Evolutionary conservation across 2,797 vertebrate species (phyloP).

Genomic region (Centroberyx gerrardi): DNA sequence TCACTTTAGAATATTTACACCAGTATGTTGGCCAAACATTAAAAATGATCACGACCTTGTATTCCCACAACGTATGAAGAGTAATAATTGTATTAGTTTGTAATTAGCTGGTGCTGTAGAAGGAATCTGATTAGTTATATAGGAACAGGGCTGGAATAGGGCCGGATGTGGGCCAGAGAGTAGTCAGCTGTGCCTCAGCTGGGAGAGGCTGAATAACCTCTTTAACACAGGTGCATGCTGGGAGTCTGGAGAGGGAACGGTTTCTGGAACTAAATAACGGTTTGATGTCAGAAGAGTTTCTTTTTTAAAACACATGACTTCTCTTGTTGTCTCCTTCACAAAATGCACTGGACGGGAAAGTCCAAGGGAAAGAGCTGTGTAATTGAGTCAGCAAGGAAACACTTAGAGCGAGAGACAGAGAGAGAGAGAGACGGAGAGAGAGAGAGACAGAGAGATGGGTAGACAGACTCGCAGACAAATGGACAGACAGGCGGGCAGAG

Average conservation of each 20-base stretch:
- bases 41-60: conserved; percentile 62
- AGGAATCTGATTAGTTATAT: conserved; percentile 71
- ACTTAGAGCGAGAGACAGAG: conserved; percentile 3
- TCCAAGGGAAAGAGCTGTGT: conserved; percentile 4
- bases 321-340: conserved; percentile 18
- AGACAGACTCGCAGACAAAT: conserved; percentile 1
- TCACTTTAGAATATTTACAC: conserved; percentile 26
- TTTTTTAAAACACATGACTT: conserved; percentile 42
- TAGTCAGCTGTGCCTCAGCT: conserved; percentile 85
- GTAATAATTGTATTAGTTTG: conserved; percentile 81
- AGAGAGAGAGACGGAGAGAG: background rate
- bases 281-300: conserved; percentile 46
- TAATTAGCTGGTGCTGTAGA: conserved; percentile 83
- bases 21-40: background rate
- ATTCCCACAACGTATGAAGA: conserved; percentile 62
- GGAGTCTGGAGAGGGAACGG: conserved; percentile 63
- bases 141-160: conserved; percentile 53
- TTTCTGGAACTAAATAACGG: conserved; percentile 60
- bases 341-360: conserved; percentile 21
- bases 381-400: background rate
- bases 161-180: conserved; percentile 79
- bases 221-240: conserved; percentile 80
- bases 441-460: background rate
- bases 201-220: conserved; percentile 76
- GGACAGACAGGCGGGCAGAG: conserved; percentile 11